Percentiles rank a stretch among this genome's conserved stretches.
These are phyloP conservation scores for Limnephilus lunatus DNA, from an alignment of 2,888 invertebrate genomes.

Conservation along the genomic window DNA sequence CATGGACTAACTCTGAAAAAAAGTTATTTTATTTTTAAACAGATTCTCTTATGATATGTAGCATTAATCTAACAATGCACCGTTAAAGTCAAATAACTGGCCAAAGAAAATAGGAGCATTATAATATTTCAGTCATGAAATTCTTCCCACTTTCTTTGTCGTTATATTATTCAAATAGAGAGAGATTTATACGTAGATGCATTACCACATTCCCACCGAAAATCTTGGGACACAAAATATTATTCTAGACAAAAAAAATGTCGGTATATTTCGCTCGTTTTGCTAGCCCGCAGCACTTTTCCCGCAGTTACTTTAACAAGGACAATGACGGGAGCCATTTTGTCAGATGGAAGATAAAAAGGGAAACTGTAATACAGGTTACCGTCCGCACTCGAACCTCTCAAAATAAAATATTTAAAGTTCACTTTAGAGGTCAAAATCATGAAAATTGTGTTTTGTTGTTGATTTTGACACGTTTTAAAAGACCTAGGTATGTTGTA, in stretches of 20 bases:
- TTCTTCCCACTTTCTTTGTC: not conserved
- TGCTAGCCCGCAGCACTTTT: not conserved
- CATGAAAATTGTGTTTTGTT: not conserved
- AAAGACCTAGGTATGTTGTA: too few relatives aligned
- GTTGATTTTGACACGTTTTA: too few relatives aligned
- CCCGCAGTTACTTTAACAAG: conserved; percentile 27
- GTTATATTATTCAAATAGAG: not conserved
- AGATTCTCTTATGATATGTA: not conserved
- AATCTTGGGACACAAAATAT: conserved; percentile 1
- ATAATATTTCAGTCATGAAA: not conserved
- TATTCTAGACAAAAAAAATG: not conserved
- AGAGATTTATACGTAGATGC: not conserved
- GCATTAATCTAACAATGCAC: not conserved
- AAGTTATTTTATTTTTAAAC: not conserved
- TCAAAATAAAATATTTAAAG: not conserved
- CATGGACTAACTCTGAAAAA: not conserved
- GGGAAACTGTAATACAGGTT: conserved; percentile 28
- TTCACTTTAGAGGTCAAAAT: not conserved
- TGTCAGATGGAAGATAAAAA: conserved; percentile 26
- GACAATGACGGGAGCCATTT: conserved; percentile 23
- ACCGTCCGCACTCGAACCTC: not conserved
- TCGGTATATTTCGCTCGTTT: not conserved
- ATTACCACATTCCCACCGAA: not conserved
- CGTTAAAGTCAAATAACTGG: not conserved
- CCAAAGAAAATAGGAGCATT: not conserved